phyloP scores from a whole-genome alignment of 2,888 invertebrate species.

The Reticulitermes lucifugus region DNA sequence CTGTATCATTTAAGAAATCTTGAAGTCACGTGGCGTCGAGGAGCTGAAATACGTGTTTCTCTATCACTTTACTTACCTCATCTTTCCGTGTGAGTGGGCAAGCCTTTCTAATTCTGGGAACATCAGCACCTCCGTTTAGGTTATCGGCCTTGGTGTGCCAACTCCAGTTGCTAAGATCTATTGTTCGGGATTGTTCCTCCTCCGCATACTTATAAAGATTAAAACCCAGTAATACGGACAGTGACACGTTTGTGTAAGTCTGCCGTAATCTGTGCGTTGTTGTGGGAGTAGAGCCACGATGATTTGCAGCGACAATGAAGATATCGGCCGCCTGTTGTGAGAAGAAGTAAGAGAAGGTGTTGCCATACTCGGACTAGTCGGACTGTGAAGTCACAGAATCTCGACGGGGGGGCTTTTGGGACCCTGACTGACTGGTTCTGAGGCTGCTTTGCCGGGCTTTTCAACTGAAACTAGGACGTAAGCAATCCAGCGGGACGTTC shows the following conservation, averaged over 20 bases:
- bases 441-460: background rate
- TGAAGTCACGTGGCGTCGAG: no score
- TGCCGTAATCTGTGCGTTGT: background rate
- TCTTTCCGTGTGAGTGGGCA: no score
- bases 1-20: no score
- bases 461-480: background rate
- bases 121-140: background rate
- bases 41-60: no score
- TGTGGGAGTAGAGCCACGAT: constrained; percentile 13
- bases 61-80: no score
- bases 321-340: constrained; percentile 17
- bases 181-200: background rate
- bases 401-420: constrained; percentile 24
- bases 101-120: background rate
- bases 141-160: background rate
- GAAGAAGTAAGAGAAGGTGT: constrained; percentile 14
- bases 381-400: constrained; percentile 29
- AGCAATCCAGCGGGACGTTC: no score
- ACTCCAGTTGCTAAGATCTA: background rate
- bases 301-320: constrained; percentile 28
- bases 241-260: background rate
- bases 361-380: background rate
- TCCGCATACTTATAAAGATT: constrained; percentile 5
- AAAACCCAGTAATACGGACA: background rate
- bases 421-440: constrained; percentile 1